These are phyloP conservation scores for Pandemis cinnamomeana DNA, from an alignment of 2,888 invertebrate species.

Conservation along the genomic window DNA sequence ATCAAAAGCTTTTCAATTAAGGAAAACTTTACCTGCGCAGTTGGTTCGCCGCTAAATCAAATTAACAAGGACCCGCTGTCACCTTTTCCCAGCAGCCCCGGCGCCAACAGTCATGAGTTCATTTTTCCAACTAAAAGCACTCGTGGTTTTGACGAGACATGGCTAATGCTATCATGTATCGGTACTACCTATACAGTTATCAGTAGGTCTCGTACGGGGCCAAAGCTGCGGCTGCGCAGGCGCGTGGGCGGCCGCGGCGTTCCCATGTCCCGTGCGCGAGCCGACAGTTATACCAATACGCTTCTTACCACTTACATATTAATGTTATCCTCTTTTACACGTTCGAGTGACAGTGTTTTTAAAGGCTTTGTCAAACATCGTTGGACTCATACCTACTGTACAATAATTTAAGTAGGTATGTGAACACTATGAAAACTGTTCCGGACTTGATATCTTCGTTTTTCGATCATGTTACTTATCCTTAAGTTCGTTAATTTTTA, in stretches of 20 bases:
- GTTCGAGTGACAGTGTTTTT: constrained; percentile 25
- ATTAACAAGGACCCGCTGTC: too few species aligned
- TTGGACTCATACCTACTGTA: not conserved
- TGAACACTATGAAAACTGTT: not conserved
- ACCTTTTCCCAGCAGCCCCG: too few species aligned
- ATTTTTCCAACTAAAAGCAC: not conserved
- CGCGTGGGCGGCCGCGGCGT: constrained; percentile 66
- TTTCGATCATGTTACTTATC: not conserved
- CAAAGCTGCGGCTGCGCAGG: constrained; percentile 43
- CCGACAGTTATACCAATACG: constrained; percentile 79
- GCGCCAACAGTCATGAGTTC: too few species aligned
- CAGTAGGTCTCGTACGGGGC: not conserved
- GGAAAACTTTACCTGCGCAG: too few species aligned
- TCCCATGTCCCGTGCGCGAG: constrained; percentile 67
- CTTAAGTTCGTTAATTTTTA: not conserved
- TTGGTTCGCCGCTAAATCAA: too few species aligned
- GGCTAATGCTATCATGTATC: not conserved
- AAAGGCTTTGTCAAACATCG: constrained; percentile 2
- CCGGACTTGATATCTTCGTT: not conserved
- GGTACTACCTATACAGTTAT: not conserved
- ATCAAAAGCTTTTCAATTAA: too few species aligned
- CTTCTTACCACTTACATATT: constrained; percentile 55
- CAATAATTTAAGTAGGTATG: not conserved
- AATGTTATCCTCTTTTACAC: constrained; percentile 50
- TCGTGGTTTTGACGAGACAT: not conserved